Evolutionary conservation across 2,888 invertebrate species (phyloP).

Genomic region (Tillus elongatus): DNA sequence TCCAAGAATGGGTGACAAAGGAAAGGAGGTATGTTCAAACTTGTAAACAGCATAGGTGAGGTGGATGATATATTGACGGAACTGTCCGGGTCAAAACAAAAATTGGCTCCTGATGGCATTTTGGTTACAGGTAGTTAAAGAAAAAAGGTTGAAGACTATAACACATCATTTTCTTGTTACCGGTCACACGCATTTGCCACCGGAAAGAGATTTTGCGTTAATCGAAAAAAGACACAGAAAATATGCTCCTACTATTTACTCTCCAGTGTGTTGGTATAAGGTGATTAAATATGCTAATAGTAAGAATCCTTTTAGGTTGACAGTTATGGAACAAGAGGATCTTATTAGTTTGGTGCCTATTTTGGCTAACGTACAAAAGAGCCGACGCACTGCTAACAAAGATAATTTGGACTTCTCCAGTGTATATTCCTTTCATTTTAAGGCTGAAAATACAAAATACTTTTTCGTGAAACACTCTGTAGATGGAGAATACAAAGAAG

Average conservation of each 20-base stretch:
- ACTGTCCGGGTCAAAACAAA: slow-evolving; percentile 1
- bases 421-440: slow-evolving; percentile 6
- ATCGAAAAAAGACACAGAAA: slow-evolving; percentile 11
- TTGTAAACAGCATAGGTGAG: too few species aligned
- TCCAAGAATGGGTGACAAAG: too few species aligned
- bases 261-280: slow-evolving; percentile 8
- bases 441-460: slow-evolving; percentile 4
- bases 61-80: too few species aligned
- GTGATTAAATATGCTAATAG: slow-evolving; percentile 9
- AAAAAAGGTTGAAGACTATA: slow-evolving; percentile 11
- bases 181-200: slow-evolving; percentile 10
- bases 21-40: too few species aligned
- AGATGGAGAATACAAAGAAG: slow-evolving; percentile 1
- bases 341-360: not conserved
- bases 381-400: not conserved
- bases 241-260: slow-evolving; percentile 8
- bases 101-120: slow-evolving; percentile 7
- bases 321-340: slow-evolving; percentile 1
- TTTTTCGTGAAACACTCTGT: slow-evolving; percentile 6
- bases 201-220: slow-evolving; percentile 10
- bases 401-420: slow-evolving; percentile 5
- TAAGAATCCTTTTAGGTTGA: not conserved
- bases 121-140: slow-evolving; percentile 9
- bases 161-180: slow-evolving; percentile 11
- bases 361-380: not conserved